Evolutionary conservation across 2,113 vertebrate species (phyloP).

Genomic region (Isurus oxyrinchus): DNA sequence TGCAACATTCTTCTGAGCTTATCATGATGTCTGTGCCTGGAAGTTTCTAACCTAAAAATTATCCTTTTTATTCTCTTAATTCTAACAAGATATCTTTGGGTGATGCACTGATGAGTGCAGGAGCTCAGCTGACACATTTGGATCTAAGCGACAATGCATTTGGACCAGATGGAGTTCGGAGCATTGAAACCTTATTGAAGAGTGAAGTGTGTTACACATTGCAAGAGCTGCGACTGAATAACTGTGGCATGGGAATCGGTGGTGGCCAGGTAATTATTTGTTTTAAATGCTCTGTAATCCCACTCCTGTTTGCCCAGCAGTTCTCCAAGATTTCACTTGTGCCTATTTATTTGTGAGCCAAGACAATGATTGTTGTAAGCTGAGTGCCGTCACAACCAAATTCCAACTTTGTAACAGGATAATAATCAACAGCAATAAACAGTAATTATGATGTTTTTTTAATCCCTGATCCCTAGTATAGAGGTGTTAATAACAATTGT

Average conservation of each 20-base stretch:
- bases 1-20: not conserved
- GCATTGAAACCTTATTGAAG: conserved; percentile 82
- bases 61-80: not conserved
- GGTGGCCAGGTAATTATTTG: conserved; percentile 76
- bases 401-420: not conserved
- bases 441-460: not conserved
- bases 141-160: conserved; percentile 97
- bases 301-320: not conserved
- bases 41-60: not conserved
- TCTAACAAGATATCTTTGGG: conserved; percentile 76
- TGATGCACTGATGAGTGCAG: conserved; percentile 75
- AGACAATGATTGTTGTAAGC: not conserved
- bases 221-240: conserved; percentile 85
- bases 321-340: not conserved
- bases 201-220: conserved; percentile 77
- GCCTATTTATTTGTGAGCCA: not conserved
- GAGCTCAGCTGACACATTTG: conserved; percentile 77
- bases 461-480: not conserved
- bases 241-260: conserved; percentile 95
- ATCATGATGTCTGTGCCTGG: not conserved
- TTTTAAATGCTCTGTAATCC: no score
- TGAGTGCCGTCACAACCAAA: not conserved
- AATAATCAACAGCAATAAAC: not conserved
- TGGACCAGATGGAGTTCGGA: conserved; percentile 88
- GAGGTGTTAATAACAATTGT: not conserved